Conservation (phyloP, 2,113 vertebrate species). For the Saccopteryx bilineata region DNA sequence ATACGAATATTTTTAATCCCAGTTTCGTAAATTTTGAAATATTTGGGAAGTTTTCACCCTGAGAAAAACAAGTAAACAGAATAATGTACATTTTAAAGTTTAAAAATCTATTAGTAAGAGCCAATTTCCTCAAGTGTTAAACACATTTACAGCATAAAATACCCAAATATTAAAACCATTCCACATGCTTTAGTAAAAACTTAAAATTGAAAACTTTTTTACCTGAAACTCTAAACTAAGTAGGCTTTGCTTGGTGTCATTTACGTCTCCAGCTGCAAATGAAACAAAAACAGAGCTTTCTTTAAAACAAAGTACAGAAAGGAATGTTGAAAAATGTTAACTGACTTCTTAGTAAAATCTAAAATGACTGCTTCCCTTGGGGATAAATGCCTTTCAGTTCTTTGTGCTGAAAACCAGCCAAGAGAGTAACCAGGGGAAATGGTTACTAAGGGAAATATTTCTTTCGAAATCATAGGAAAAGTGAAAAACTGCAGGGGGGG, state of each 20-base stretch:
- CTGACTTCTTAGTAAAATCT: constrained; percentile 85
- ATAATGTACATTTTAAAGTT: constrained; percentile 72
- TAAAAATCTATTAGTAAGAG: constrained; percentile 81
- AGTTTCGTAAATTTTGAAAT: constrained; percentile 71
- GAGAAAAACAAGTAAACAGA: constrained; percentile 72
- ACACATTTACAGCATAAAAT: constrained; percentile 82
- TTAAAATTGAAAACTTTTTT: constrained; percentile 89
- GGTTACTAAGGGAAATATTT: constrained; percentile 81
- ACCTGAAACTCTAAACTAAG: constrained; percentile 91
- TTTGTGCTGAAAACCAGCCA: constrained; percentile 85
- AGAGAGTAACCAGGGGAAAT: constrained; percentile 81
- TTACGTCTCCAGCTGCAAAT: constrained; percentile 89
- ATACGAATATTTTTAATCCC: constrained; percentile 74
- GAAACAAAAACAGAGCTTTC: constrained; percentile 87
- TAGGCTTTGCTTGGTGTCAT: constrained; percentile 88
- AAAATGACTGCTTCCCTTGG: constrained; percentile 86
- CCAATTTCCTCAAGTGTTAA: constrained; percentile 73
- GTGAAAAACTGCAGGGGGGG: constrained; percentile 82
- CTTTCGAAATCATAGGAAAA: constrained; percentile 75
- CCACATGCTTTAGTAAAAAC: constrained; percentile 86
- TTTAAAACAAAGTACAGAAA: constrained; percentile 87
- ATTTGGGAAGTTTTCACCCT: constrained; percentile 75
- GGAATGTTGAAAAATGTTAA: constrained; percentile 87
- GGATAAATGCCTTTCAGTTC: constrained; percentile 83
- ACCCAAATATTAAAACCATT: constrained; percentile 82